These are phyloP conservation scores for Meghimatium bilineatum DNA, from an alignment of 2,888 invertebrate genomes.

Conservation along the genomic window DNA sequence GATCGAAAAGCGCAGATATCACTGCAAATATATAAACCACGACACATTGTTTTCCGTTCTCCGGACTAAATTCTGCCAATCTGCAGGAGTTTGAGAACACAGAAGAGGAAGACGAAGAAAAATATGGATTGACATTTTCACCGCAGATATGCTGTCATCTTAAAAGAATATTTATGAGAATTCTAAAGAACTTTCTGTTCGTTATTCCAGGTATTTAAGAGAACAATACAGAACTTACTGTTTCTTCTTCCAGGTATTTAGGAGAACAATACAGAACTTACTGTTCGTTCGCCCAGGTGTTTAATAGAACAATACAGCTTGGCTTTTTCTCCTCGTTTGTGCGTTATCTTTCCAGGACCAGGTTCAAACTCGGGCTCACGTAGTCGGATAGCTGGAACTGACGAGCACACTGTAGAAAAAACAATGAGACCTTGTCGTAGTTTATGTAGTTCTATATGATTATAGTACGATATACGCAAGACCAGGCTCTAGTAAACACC, in stretches of 20 bases:
- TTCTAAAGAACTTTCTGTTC: slow-evolving; percentile 48
- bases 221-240: slow-evolving; percentile 47
- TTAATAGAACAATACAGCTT: slow-evolving; percentile 53
- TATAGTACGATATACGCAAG: too few relatives aligned
- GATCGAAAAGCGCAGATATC: too few relatives aligned
- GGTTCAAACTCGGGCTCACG: slow-evolving; percentile 53
- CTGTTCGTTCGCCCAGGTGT: slow-evolving; percentile 54
- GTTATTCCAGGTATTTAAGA: slow-evolving; percentile 54
- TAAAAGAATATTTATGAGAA: too few relatives aligned
- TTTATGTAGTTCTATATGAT: too few relatives aligned
- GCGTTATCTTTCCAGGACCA: slow-evolving; percentile 48
- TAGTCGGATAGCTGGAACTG: slow-evolving; percentile 51
- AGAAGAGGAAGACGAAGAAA: too few relatives aligned
- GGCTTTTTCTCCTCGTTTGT: slow-evolving; percentile 53
- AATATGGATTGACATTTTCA: too few relatives aligned
- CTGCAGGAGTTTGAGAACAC: too few relatives aligned
- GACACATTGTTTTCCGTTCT: too few relatives aligned
- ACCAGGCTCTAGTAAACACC: too few relatives aligned
- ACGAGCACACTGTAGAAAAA: slow-evolving; percentile 43
- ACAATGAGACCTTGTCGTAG: not conserved
- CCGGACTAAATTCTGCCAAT: too few relatives aligned
- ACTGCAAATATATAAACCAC: too few relatives aligned
- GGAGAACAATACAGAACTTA: slow-evolving; percentile 55
- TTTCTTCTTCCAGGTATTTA: slow-evolving; percentile 53
- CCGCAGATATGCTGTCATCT: too few relatives aligned